Base-by-base conservation (phyloP, 2,113 vertebrate genomes). In the Sclerurus mexicanus region DNA sequence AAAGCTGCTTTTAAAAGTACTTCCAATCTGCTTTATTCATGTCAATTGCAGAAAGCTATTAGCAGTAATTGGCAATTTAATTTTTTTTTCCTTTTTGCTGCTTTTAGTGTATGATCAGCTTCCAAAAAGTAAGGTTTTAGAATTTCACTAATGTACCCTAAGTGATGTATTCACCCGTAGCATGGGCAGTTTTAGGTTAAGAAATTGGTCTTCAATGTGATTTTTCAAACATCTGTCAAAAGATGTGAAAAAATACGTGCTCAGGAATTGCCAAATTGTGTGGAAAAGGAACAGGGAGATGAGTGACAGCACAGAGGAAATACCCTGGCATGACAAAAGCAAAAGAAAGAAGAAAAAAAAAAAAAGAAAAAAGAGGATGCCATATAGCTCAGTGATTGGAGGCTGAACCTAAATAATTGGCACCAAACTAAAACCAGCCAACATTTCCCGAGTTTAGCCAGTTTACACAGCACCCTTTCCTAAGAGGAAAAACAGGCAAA, bases 31-130 rank as follows among this genome's bases (percentile, higher is more conserved):
- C 40, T 88, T 97, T 94, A 95, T 89, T 95, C 76, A 63, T 28
- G 80, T 80, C 87, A 89, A 62, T 37, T 88, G 92, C 72, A 81
- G 81, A 97, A 93, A 87, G 92, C 88, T 93, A 93, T 96, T 96
- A 97, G 85, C 33, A 66, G 62, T 89, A 87, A 95, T 81, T 71
- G 79, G 23, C 35, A 96, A 95, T 95, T 96, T 92, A 89, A 16
- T 75, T 94, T 94, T 93, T 88, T 91, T 47, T 17, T n/a, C 37
- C 21, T 77, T 90, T 84, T 56, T 90, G n/a, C 31, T 74, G 64
- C 56, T 92, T 85, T 91, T 76, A 95, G 47, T 35, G 40, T 86
- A 89, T 39, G 92, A 89, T 89, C 83, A 88, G 42, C 66, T 87
- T 94, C 84, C 71, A 78, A 79, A 90, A 89, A 85, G 20, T 17